Evolutionary conservation across 2,888 invertebrate genomes (phyloP), one percentile per base, ranked within the genome.

Genomic region (Herminia tarsipennalis): DNA sequence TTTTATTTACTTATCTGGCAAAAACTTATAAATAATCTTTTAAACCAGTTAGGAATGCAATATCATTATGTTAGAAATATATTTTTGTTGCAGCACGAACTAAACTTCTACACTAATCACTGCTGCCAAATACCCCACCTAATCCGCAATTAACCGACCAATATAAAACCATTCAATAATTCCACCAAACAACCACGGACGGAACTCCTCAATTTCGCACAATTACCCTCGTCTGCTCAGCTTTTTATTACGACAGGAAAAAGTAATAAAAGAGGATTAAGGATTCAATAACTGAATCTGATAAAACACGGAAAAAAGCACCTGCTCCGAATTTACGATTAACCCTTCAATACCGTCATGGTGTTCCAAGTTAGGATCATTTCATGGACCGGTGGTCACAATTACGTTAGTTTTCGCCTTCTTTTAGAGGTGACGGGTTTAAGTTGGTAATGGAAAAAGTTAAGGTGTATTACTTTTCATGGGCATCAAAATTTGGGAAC

Each of bases 201-300:
- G 43, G 30, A 52, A 12, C 59, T 56, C 12, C 34, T 43, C 42
- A 55, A 68, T 66, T 68, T 65, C 54, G 67, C 68, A 73, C 70
- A 75, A 76, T 78, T 75, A 73, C 73, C 76, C 72, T 62, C 66
- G 66, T 66, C 67, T 58, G 72, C 58, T 36, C 30, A 34, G 44
- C 46, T 63, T 66, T 65, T 66, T 66, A 60, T 60, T 66, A 56
- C 64, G 49, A 52, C 58, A 66, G 70, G 70, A 61, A 71, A 70
- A 76, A 78, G 78, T 78, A 83, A 84, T 84, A 84, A 84, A 83
- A 76, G 71, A 65, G 82, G 77, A 78, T 85, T 83, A 83, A 74
- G 78, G 78, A 56, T 84, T 82, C 83, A 80, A 84, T 83, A 85
- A 81, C 75, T 77, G 71, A 75, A 78, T 73, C 82, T 71, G 81